Evolutionary conservation across 1,140 invertebrate genomes (phyloP).

Genomic region (Phenacoccus solenopsis): DNA sequence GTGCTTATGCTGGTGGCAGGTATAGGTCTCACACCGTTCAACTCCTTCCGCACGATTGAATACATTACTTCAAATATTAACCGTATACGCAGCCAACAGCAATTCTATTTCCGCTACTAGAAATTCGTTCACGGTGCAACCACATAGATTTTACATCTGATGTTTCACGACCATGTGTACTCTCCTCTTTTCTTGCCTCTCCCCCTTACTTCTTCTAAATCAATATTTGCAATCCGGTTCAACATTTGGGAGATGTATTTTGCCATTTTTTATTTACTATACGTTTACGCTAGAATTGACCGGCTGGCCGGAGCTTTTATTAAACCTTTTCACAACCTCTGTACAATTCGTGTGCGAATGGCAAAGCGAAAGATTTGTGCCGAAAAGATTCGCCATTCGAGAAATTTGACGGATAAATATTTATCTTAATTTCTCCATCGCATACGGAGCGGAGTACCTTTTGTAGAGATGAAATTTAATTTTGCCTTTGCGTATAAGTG

Average conservation of each 20-base stretch:
- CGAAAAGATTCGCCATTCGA: too few relatives aligned
- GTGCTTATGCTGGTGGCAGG: not conserved
- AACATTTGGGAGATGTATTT: not conserved
- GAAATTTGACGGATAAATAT: too few relatives aligned
- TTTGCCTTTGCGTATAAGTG: too few relatives aligned
- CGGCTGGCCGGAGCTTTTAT: too few relatives aligned
- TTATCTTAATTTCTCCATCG: too few relatives aligned
- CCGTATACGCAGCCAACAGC: not conserved
- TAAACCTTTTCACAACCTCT: too few relatives aligned
- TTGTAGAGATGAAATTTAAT: too few relatives aligned
- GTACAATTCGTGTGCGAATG: too few relatives aligned
- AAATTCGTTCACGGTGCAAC: not conserved
- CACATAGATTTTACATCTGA: not conserved
- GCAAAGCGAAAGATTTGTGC: too few relatives aligned
- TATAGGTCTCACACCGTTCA: slow-evolving; percentile 1
- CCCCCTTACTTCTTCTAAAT: too few relatives aligned
- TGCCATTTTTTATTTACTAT: not conserved
- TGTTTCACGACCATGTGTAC: not conserved
- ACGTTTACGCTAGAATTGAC: not conserved
- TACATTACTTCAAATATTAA: not conserved
- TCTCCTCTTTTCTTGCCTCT: not conserved
- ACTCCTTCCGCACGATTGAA: slow-evolving; percentile 1
- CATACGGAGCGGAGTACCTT: too few relatives aligned
- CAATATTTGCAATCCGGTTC: not conserved
- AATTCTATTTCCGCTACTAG: not conserved